Base-by-base conservation (phyloP, 2,888 invertebrate genomes). In the Meliscaeva auricollis region DNA sequence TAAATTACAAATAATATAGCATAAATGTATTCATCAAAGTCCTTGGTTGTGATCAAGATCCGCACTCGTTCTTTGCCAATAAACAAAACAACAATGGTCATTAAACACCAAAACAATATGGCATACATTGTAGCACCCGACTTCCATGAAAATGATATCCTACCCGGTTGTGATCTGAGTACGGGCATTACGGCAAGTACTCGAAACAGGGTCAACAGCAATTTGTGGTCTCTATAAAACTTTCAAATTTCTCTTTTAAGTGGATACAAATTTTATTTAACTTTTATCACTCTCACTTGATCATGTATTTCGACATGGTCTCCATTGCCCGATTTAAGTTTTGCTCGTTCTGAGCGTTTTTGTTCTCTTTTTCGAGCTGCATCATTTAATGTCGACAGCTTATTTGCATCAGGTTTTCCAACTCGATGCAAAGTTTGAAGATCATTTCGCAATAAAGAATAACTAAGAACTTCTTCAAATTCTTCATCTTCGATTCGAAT, bases 1-100 rank as follows among this genome's bases (percentile, higher is more conserved):
- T 94, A 95, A 11, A 95, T 93, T 0, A 95, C 93, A 89, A 95
- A 95, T 17, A 95, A 92, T 72, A 95, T 94, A 0, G 95, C 94
- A 89, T 95, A 95, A 88, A 95, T 95, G 88, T 95, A 95, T 88
- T 95, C 95, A 89, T 95, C 95, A 88, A 95, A 95, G 88, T 94
- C 93, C 72, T 93, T 93, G 87, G 94, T 94, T 30, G 94, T 94
- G 15, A 93, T 92, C 38, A 95, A 90, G 84, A 95, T 95, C 88
- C 93, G 91, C 46, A 95, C 87, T 1, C 95, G 91, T 88, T 95
- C 95, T 87, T 93, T 93, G 0, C 95, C 95, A 11, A 95, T 94
- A 6, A 93, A 88, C 1, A 95, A 77, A 0, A 95, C 95, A 0
- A 95, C 90, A 0, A 93, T 89, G 0, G 95, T 94, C 26, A 94